A percentile compares a stretch with the other conserved stretches of the same genome.
These are phyloP conservation scores for Aplocera efformata DNA, from an alignment of 2,888 invertebrate species.

Conservation along the genomic window DNA sequence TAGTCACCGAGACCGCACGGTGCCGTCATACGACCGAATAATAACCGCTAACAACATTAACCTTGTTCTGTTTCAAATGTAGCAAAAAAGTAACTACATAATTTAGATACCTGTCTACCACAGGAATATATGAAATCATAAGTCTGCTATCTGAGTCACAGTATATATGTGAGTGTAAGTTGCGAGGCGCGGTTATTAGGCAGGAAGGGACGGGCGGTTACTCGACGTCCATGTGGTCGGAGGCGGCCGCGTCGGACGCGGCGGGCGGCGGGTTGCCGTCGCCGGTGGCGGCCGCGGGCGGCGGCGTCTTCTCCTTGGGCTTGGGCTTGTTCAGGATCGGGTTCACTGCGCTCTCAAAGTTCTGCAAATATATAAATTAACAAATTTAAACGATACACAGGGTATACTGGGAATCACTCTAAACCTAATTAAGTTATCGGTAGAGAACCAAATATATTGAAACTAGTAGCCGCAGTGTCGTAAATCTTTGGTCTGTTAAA, in stretches of 20 bases:
- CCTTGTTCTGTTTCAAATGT: no score
- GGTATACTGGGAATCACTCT: not conserved
- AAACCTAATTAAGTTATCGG: not conserved
- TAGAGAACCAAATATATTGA: no score
- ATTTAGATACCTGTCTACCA: no score
- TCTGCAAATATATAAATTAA: constrained; percentile 60
- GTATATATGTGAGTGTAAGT: constrained; percentile 15
- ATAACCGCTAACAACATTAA: no score
- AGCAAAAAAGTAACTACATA: no score
- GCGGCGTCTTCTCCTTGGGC: constrained; percentile 85
- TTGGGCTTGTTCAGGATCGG: constrained; percentile 95
- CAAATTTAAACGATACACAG: not conserved
- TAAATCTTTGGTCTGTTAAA: no score
- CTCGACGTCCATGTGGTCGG: constrained; percentile 75
- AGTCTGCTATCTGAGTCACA: no score
- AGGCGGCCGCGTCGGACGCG: constrained; percentile 32
- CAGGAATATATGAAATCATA: no score
- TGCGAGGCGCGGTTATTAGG: constrained; percentile 35
- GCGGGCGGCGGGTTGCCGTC: constrained; percentile 47
- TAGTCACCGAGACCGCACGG: constrained; percentile 30
- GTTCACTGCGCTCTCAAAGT: constrained; percentile 79
- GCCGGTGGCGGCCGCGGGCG: constrained; percentile 55
- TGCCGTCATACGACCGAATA: constrained; percentile 37
- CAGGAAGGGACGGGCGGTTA: constrained; percentile 47
- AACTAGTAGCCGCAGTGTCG: no score